A percentile compares a stretch with the other conserved stretches of the same genome.
Conservation (phyloP, 1,140 invertebrate species). For the Lucilia sericata region DNA sequence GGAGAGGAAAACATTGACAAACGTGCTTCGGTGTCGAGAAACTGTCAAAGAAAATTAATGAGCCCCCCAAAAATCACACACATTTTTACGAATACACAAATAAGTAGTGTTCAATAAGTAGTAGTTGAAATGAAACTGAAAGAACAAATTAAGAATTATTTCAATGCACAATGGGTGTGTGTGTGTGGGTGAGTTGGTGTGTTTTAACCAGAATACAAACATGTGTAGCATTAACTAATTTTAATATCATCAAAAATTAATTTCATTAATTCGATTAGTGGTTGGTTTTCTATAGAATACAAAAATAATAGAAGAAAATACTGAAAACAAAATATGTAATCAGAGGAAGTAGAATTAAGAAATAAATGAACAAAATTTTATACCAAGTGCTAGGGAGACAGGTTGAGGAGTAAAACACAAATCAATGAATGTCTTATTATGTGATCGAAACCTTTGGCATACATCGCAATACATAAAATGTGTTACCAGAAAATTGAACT, state of each 20-base stretch:
- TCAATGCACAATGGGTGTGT: background rate
- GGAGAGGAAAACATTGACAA: slow-evolving; percentile 50
- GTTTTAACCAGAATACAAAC: background rate
- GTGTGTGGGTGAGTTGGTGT: background rate
- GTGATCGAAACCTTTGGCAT: background rate
- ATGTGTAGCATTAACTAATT: slow-evolving; percentile 56
- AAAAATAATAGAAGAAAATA: background rate
- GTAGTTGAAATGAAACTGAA: background rate
- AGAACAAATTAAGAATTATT: slow-evolving; percentile 7
- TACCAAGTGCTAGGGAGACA: background rate
- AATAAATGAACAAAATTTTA: background rate
- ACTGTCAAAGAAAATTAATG: slow-evolving; percentile 67
- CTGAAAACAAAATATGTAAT: background rate
- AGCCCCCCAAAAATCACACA: slow-evolving; percentile 49
- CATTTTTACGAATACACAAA: background rate
- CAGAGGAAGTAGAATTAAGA: background rate
- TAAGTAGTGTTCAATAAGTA: background rate
- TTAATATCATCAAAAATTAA: slow-evolving; percentile 68
- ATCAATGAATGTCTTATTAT: background rate
- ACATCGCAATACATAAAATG: background rate
- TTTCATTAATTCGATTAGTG: slow-evolving; percentile 67
- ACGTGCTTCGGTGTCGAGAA: slow-evolving; percentile 49
- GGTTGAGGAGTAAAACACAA: background rate
- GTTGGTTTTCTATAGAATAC: slow-evolving; percentile 21
- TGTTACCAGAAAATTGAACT: background rate